Evolutionary conservation across 64 coral and sea anemone species (phyloP).

Genomic region (Montipora capricornis): DNA sequence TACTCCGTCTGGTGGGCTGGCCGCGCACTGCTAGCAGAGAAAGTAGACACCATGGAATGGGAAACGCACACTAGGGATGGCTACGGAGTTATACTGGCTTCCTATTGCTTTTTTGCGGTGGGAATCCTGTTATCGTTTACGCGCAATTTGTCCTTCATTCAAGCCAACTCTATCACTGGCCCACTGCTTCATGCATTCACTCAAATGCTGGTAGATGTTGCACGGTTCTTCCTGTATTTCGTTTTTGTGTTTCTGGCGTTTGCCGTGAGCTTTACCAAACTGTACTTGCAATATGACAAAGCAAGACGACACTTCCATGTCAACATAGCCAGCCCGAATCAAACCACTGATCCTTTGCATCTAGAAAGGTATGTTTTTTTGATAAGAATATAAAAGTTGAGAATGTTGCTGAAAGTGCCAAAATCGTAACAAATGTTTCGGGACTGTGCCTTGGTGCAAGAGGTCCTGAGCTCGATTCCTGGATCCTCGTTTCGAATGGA

Average conservation of each 20-base stretch:
- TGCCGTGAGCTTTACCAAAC: slow-evolving; percentile 29
- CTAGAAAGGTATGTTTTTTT: neutral
- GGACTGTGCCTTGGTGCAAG: too few relatives aligned
- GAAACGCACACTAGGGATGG: neutral
- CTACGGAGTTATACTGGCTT: neutral
- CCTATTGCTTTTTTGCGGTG: slow-evolving; percentile 13
- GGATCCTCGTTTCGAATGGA: too few relatives aligned
- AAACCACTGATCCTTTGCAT: slow-evolving; percentile 33
- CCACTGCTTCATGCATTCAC: slow-evolving; percentile 40
- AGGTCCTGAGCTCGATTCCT: too few relatives aligned
- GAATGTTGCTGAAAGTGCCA: too few relatives aligned
- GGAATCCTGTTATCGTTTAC: slow-evolving; percentile 19
- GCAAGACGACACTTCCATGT: slow-evolving; percentile 9
- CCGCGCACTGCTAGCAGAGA: neutral
- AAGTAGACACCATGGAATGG: neutral
- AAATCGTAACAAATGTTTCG: too few relatives aligned
- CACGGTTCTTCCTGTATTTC: slow-evolving; percentile 35
- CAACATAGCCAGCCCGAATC: neutral
- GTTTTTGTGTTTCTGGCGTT: slow-evolving; percentile 40
- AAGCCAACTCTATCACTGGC: slow-evolving; percentile 26
- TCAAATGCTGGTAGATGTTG: slow-evolving; percentile 13
- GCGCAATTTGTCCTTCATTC: slow-evolving; percentile 13
- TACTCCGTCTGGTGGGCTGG: slow-evolving; percentile 27
- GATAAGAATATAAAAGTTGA: too few relatives aligned
- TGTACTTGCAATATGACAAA: slow-evolving; percentile 40